These are phyloP conservation scores for Pollenia angustigena DNA, from an alignment of 2,888 invertebrate genomes.

Conservation along the genomic window DNA sequence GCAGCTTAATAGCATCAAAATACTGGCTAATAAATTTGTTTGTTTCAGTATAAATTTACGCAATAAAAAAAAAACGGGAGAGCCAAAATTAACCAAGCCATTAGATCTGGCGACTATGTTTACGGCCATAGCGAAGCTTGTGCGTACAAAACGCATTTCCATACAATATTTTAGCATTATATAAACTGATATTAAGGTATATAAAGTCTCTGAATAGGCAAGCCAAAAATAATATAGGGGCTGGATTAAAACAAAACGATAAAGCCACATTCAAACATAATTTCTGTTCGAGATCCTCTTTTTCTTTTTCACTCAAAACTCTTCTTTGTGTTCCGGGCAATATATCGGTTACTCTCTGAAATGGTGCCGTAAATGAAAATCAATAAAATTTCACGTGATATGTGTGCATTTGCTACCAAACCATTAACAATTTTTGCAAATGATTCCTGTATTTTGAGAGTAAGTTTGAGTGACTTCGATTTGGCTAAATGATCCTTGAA, in stretches of 20 bases:
- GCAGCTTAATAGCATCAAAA: conserved; percentile 41
- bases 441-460: no score
- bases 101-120: conserved; percentile 92
- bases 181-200: conserved; percentile 91
- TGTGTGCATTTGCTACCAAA: no score
- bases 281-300: no score
- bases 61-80: conserved; percentile 88
- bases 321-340: no score
- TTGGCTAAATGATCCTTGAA: no score
- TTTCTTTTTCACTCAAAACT: no score
- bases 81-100: conserved; percentile 92
- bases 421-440: no score
- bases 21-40: conserved; percentile 41
- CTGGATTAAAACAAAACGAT: conserved; percentile 96
- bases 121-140: conserved; percentile 86
- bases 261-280: conserved; percentile 92
- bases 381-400: no score
- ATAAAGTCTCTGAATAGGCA: conserved; percentile 96
- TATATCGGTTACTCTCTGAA: no score
- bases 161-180: conserved; percentile 89
- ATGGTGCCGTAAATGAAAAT: no score
- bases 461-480: no score
- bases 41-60: conserved; percentile 85
- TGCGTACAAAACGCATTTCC: conserved; percentile 84
- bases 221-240: conserved; percentile 97